A percentile compares a stretch with the other conserved stretches of the same genome.
Conservation (phyloP, 2,797 vertebrate species). For the Parotocinclus haroldoi region DNA sequence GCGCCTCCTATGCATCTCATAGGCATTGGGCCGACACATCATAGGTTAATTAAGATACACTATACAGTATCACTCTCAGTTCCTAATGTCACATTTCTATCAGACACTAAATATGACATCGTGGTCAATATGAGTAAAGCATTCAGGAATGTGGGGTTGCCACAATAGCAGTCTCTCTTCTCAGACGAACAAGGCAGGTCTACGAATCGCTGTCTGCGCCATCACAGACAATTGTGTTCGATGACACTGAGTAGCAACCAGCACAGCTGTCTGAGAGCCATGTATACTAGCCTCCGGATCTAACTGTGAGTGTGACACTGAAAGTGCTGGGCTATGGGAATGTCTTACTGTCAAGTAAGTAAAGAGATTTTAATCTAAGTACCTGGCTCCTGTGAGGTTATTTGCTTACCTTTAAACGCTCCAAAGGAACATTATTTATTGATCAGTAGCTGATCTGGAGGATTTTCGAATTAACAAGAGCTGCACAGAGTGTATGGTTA, state of each 20-base stretch:
- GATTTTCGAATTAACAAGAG: too few species aligned
- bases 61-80: slow-evolving; percentile 70
- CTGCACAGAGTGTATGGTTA: too few species aligned
- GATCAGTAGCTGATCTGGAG: slow-evolving; percentile 60
- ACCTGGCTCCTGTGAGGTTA: slow-evolving; percentile 59
- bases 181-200: slow-evolving; percentile 27
- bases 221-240: slow-evolving; percentile 58
- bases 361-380: slow-evolving; percentile 63
- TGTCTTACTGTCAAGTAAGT: slow-evolving; percentile 65
- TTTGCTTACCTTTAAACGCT: slow-evolving; percentile 66
- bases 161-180: slow-evolving; percentile 2
- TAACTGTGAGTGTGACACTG: slow-evolving; percentile 7
- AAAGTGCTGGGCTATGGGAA: slow-evolving; percentile 18
- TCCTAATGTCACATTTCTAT: slow-evolving; percentile 63
- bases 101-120: slow-evolving; percentile 67
- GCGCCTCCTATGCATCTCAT: slow-evolving; percentile 43
- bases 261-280: slow-evolving; percentile 49
- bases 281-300: slow-evolving; percentile 30
- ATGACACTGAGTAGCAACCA: slow-evolving; percentile 57
- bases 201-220: slow-evolving; percentile 51
- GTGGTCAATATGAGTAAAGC: slow-evolving; percentile 54
- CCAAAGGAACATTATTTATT: slow-evolving; percentile 68
- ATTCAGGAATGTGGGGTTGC: slow-evolving; percentile 44
- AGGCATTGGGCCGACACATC: slow-evolving; percentile 69
- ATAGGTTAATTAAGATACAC: slow-evolving; percentile 58